Base-by-base conservation (phyloP, 1,140 invertebrate genomes). In the Drosophila biarmipes region DNA sequence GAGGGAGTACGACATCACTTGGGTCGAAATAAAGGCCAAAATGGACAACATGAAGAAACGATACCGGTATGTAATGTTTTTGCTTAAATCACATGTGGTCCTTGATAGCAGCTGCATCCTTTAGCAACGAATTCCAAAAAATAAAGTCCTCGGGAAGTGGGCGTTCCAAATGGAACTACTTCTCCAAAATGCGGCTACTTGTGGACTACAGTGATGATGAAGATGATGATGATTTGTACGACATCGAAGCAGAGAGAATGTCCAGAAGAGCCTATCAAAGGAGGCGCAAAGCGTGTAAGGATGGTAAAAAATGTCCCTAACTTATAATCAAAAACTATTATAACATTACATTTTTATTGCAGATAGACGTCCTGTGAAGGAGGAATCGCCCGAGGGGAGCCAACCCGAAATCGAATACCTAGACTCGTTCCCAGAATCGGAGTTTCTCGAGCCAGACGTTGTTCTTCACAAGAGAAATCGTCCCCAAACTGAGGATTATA, bases 21-120 rank as follows among this genome's bases (percentile, higher is more conserved):
- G 3, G 12, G 5, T 21, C 5, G 42, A 43, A 12, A 12, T 43
- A 21, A 43, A 43, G 12, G 17, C 17, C 2, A 43, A 43, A 43
- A 43, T 19, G 42, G 42, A 43, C 42, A 43, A 21, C 42, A 45
- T 64, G 53, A 58, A 19, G 15, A 64, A 37, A 2, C 35, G 31
- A 58, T 64, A 64, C 42, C 38, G 31, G 61, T 64, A 42, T 42
- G 7, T 42, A 19, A 31, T 24, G 8, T 6, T 5, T 24, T 1
- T 10, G 11, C n/a, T 38, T 24, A 29, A 4, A 35, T 8, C 11
- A 12, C 4, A 24, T 24, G 24, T 24, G 5, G 24, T 24, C 3
- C 24, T 24, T 24, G 24, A 24, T 24, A 24, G 5, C 24, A 24
- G 3, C 24, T 24, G 24, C 1, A 24, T 3, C 7, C 2, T 35